Base-by-base conservation (phyloP, 2,888 invertebrate genomes). In the Drosophila mimetica region DNA sequence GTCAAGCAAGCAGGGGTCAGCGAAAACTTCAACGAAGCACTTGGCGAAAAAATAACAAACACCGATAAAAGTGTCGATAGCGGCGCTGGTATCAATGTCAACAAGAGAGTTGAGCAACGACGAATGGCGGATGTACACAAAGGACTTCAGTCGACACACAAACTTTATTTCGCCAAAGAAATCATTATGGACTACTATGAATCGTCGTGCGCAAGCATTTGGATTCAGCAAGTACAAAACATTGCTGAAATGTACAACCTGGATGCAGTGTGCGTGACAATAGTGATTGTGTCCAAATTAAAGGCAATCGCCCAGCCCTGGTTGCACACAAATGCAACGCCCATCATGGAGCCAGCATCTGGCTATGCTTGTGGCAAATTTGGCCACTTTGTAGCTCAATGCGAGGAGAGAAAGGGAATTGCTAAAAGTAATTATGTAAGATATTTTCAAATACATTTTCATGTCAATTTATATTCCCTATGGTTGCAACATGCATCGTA, bases 231-330 rank as follows among this genome's bases (percentile, higher is more conserved):
- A 41, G 20, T 39, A 18, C 39, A 4, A 18, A 39, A 18, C 39
- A 39, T 18, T 18, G 39, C 39, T 39, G 39, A 39, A 9, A 3
- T 39, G 39, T 39, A 18, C 39, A 39, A 39, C 18, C 11, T 39
- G 39, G 16, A 39, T 39, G 39, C 39, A 18, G 39, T 11, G 11
- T 7, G 36, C 14, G 14, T 36, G 36, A 36, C 14, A 14, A 36
- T 36, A 8, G 36, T 36, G n/a, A 34, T 37, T 37, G 16, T 16
- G 14, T 8, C 9, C 16, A 37, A 37, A 37, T 16, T 37, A 8
- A 37, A 37, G 16, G 16, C 16, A 2, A 16, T 16, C 16, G 37
- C 37, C 16, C n/a, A n/a, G n/a, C n/a, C n/a, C n/a, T n/a, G n/a
- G n/a, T n/a, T n/a, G n/a, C n/a, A n/a, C n/a, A n/a, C 37, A 37